Evolutionary conservation across 2,797 vertebrate genomes (phyloP).

Genomic region (Enteromius fasciolatus): DNA sequence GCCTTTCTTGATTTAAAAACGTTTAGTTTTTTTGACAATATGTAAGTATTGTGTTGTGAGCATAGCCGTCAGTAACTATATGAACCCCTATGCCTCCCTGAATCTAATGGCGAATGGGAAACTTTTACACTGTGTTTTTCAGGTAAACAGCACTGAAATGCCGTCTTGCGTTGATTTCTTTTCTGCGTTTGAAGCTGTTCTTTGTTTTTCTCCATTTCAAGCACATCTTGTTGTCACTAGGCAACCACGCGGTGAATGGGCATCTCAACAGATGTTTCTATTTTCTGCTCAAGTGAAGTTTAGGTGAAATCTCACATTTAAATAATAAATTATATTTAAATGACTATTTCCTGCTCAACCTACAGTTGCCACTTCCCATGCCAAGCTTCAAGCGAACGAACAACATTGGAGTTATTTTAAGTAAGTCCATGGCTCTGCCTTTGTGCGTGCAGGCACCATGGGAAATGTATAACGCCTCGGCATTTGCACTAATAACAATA

Average conservation of each 20-base stretch:
- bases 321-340: no score
- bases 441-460: neutral
- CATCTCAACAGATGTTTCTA: slow-evolving; percentile 15
- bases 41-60: neutral
- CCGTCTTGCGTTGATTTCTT: neutral
- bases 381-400: neutral
- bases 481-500: slow-evolving; percentile 8
- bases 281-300: slow-evolving; percentile 6
- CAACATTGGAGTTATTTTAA: neutral
- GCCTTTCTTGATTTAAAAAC: neutral
- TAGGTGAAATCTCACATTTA: slow-evolving; percentile 2
- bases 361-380: neutral
- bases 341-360: neutral
- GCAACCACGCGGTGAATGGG: slow-evolving; percentile 54
- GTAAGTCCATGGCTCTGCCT: neutral
- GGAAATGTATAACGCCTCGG: neutral
- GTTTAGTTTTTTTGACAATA: neutral
- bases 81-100: neutral
- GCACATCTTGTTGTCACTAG: slow-evolving; percentile 58
- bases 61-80: no score
- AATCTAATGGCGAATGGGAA: neutral
- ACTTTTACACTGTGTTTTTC: neutral
- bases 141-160: neutral
- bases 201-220: slow-evolving; percentile 39
- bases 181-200: neutral